phyloP scores from a whole-genome alignment of 2,113 vertebrate genomes.

The Nothocercus julius region DNA sequence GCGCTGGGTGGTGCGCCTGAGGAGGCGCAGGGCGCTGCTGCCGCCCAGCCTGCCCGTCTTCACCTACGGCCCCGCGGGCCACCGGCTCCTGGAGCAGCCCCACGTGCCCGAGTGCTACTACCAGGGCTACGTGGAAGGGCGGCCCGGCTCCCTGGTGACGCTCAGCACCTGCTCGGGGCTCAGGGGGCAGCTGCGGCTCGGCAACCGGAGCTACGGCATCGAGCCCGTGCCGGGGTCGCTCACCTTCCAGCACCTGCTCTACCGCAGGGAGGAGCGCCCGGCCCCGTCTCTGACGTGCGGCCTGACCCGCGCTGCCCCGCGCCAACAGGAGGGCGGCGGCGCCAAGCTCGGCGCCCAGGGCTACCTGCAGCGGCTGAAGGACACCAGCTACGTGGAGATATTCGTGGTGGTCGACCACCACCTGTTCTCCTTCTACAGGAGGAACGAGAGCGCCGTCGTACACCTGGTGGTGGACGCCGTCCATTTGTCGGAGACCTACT shows the following conservation, averaged over 20 bases:
- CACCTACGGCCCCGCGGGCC: conserved; percentile 28
- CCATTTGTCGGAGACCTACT: background rate
- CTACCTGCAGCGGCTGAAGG: background rate
- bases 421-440: background rate
- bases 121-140: conserved; percentile 53
- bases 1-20: conserved; percentile 25
- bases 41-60: conserved; percentile 36
- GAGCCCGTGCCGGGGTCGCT: conserved; percentile 22
- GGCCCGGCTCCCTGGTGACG: background rate
- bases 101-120: conserved; percentile 25
- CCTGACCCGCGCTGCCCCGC: background rate
- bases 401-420: background rate
- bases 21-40: background rate
- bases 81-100: background rate
- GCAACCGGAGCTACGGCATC: conserved; percentile 18
- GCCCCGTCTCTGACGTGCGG: background rate
- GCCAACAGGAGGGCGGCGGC: too few species aligned
- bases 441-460: background rate
- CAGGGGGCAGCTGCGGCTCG: conserved; percentile 47
- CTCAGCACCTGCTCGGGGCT: conserved; percentile 48
- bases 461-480: background rate
- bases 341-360: background rate
- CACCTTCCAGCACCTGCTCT: conserved; percentile 50
- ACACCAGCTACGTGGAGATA: background rate
- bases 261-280: background rate